Base-by-base conservation (phyloP, 2,113 vertebrate species). In the Merops nubicus region DNA sequence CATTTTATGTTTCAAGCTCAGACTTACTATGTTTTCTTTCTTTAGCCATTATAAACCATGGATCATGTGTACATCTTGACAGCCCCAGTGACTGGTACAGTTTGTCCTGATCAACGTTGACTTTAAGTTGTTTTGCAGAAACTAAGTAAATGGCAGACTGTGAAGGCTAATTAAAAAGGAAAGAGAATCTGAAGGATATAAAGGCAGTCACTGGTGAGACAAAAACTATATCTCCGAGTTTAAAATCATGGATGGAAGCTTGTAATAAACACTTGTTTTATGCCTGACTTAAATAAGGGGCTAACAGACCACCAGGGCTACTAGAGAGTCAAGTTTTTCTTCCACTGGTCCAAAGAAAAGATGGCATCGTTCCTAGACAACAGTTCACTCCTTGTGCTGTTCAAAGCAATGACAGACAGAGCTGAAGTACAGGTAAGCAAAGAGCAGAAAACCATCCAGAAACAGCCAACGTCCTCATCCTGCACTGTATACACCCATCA, bases 141-240 rank as follows among this genome's bases (percentile, higher is more conserved):
- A 93, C 72, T 34, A 57, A 26, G 26, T 40, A 96, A 96, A 97
- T 95, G 42, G 96, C 74, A 97, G 95, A 57, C 43, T 85, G 34
- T 17, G 36, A 88, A 59, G 51, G 83, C 33, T 91, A 96, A 88
- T 95, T 96, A 98, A 94, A 96, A 83, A 57, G 50, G 60, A 48
- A 45, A 68, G 72, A 77, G 53, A 93, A 64, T 51, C 43, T 84
- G 47, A 89, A 94, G 77, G 78, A 86, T 90, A 29, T 53, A 93
- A 95, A 95, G 73, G 81, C 72, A 40, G 48, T 33, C 72, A 48
- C 48, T 79, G 82, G 85, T 83, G 69, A 43, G 31, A 73, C 13
- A 22, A 79, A 91, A 89, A 78, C 56, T 92, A 60, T 31, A 63
- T 68, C 40, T 93, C 34, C 36, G 60, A 53, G 51, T 85, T 93